Conservation (phyloP, 2,113 vertebrate species). For the Capra hircus region DNA sequence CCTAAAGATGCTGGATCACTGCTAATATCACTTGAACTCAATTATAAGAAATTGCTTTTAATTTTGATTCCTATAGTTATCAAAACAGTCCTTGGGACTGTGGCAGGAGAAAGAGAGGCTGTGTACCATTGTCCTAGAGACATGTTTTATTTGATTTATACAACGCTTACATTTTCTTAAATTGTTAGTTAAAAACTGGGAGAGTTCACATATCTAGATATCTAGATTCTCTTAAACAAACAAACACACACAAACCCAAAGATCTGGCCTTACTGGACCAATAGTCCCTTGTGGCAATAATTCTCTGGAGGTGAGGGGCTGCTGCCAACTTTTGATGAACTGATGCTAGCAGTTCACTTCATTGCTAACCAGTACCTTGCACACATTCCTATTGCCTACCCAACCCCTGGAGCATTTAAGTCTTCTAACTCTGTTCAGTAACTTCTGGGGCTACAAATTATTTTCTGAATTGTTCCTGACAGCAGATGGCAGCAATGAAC, state of each 20-base stretch:
- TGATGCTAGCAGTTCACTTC: background rate
- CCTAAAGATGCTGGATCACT: background rate
- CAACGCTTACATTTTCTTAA: background rate
- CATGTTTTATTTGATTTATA: background rate
- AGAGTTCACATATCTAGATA: background rate
- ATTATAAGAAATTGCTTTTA: background rate
- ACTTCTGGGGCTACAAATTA: background rate
- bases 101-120: background rate
- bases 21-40: background rate
- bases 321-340: background rate
- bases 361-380: background rate
- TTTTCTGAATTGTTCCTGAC: background rate
- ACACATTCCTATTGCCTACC: background rate
- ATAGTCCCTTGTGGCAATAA: background rate
- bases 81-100: background rate
- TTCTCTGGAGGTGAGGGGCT: background rate
- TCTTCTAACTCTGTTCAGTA: background rate
- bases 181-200: conserved; percentile 1
- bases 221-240: background rate
- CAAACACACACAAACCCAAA: background rate
- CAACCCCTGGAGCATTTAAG: background rate
- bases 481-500: conserved; percentile 46
- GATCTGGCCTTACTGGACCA: background rate
- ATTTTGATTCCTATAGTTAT: background rate
- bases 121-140: background rate